These are phyloP conservation scores for Abrostola tripartita DNA, from an alignment of 2,888 invertebrate genomes.

Conservation along the genomic window DNA sequence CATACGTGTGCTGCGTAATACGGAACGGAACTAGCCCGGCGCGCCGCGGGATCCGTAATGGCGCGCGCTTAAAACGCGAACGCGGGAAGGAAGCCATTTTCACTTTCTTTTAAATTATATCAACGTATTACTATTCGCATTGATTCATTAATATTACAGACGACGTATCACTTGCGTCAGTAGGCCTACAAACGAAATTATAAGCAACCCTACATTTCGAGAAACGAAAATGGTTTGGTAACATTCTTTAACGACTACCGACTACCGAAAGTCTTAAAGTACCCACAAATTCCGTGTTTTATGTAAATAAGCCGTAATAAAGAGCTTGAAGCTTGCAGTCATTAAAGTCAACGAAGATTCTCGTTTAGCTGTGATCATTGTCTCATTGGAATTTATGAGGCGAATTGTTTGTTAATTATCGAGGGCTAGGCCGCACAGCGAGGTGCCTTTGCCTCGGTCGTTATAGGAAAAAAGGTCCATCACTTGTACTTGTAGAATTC, in stretches of 20 bases:
- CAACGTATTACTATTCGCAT: conserved; percentile 72
- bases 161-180: conserved; percentile 66
- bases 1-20: conserved; percentile 80
- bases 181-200: conserved; percentile 58
- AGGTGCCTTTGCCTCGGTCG: conserved; percentile 32
- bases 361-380: conserved; percentile 24
- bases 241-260: conserved; percentile 33
- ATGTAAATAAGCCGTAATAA: conserved; percentile 17
- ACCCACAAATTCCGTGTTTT: conserved; percentile 28
- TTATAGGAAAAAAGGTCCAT: conserved; percentile 37
- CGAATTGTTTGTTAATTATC: conserved; percentile 42
- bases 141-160: conserved; percentile 73
- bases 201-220: conserved; percentile 39
- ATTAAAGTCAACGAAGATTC: conserved; percentile 16
- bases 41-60: conserved; percentile 63
- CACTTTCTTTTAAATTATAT: conserved; percentile 85
- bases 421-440: conserved; percentile 32
- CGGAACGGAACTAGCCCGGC: conserved; percentile 78
- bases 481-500: conserved; percentile 31
- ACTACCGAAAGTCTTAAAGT: conserved; percentile 33
- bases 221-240: conserved; percentile 52
- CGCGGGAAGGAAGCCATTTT: conserved; percentile 74
- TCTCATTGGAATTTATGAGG: conserved; percentile 28
- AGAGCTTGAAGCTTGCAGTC: conserved; percentile 21
- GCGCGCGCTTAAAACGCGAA: conserved; percentile 52